Percentiles rank a stretch among this genome's conserved stretches.
These are phyloP conservation scores for Limonius californicus DNA, from an alignment of 1,140 invertebrate genomes.

Conservation along the genomic window DNA sequence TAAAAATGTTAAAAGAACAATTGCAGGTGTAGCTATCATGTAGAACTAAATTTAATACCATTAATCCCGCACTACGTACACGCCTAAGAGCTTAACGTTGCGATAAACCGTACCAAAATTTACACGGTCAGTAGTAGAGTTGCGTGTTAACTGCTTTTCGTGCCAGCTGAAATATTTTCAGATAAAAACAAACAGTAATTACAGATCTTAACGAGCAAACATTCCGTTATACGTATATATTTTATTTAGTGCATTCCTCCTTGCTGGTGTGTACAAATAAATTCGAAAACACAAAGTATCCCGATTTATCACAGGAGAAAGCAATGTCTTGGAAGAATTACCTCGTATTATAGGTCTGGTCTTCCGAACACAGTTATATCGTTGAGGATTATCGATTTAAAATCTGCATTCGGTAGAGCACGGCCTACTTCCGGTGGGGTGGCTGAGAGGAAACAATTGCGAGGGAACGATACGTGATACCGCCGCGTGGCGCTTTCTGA, in stretches of 20 bases:
- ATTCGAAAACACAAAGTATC: too few relatives aligned
- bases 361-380: not conserved
- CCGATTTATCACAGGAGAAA: too few relatives aligned
- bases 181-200: not conserved
- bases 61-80: not conserved
- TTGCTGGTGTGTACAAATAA: too few relatives aligned
- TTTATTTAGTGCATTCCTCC: not conserved
- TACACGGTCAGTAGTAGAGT: not conserved
- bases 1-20: not conserved
- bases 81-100: not conserved
- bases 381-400: constrained; percentile 1
- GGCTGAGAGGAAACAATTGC: not conserved
- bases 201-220: not conserved
- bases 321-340: too few relatives aligned
- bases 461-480: not conserved
- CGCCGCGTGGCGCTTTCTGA: not conserved
- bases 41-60: not conserved
- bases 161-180: not conserved
- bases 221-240: not conserved
- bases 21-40: not conserved
- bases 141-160: not conserved
- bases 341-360: not conserved
- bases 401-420: not conserved
- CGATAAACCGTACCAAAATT: not conserved
- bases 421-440: not conserved